phyloP scores from a whole-genome alignment of 2,113 vertebrate species.

The Corydoras maculifer region DNA sequence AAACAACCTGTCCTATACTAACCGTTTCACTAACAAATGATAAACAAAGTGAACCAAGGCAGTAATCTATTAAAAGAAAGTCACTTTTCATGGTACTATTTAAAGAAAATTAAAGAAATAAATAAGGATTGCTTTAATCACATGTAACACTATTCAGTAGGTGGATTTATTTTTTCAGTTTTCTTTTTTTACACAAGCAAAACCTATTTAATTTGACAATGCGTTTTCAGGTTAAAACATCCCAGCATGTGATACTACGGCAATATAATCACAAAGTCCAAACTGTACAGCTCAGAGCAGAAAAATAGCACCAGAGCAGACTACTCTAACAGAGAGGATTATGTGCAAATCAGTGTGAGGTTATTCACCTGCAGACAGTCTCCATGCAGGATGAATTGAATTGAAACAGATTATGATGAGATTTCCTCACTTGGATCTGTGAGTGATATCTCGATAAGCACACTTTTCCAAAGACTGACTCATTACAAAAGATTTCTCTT shows the following conservation, averaged over 20 bases:
- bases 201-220: too few relatives aligned
- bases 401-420: slow-evolving; percentile 16
- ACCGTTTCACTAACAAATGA: slow-evolving; percentile 51
- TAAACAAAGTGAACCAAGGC: slow-evolving; percentile 45
- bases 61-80: neutral
- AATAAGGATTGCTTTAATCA: too few relatives aligned
- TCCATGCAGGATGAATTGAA: neutral
- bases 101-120: too few relatives aligned
- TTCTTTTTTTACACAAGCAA: too few relatives aligned
- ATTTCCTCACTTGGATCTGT: slow-evolving; percentile 10
- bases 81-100: neutral
- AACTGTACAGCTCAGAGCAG: neutral
- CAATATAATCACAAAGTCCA: neutral
- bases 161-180: too few relatives aligned
- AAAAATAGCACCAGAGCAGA: neutral
- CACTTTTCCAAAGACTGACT: slow-evolving; percentile 22
- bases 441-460: slow-evolving; percentile 15
- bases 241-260: neutral
- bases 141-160: too few relatives aligned
- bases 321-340: neutral
- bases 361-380: too few relatives aligned
- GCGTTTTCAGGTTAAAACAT: neutral
- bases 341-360: too few relatives aligned
- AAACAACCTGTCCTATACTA: slow-evolving; percentile 36
- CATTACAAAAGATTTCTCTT: slow-evolving; percentile 27